Percentiles rank a stretch among this genome's conserved stretches.
Evolutionary conservation across 2,888 invertebrate genomes (phyloP).

Genomic region (Stenodema calcarata): DNA sequence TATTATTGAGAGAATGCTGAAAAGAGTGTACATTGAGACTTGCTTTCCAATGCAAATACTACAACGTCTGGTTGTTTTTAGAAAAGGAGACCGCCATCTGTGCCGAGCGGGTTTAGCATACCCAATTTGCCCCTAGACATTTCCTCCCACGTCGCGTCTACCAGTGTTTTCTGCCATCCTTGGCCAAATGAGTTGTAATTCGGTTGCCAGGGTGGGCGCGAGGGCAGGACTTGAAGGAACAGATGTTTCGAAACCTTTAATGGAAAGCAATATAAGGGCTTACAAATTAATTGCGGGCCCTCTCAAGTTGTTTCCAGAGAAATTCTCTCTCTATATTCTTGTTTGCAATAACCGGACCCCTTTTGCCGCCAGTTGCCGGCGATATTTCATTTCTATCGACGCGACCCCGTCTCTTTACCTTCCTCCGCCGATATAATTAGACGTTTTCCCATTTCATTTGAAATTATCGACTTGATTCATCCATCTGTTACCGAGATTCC

Average conservation of each 20-base stretch:
- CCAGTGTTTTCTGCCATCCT: neutral
- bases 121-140: neutral
- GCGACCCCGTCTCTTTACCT: neutral
- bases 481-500: too few relatives aligned
- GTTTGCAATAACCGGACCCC: conserved; percentile 5
- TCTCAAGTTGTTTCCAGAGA: neutral
- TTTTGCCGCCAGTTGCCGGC: neutral
- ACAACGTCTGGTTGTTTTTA: neutral
- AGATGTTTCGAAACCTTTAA: conserved; percentile 12
- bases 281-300: conserved; percentile 19
- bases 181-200: conserved; percentile 14
- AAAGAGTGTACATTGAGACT: neutral
- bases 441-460: neutral
- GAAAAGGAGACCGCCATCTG: neutral
- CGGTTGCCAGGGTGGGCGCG: neutral
- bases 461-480: too few relatives aligned
- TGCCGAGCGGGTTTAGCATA: neutral
- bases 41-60: conserved; percentile 15
- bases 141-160: neutral
- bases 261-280: conserved; percentile 36
- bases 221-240: neutral
- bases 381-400: conserved; percentile 19
- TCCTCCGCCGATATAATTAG: neutral
- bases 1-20: neutral
- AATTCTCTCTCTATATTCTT: neutral